Evolutionary conservation across 2,797 vertebrate genomes (phyloP).

Genomic region (Tragelaphus eurycerus): DNA sequence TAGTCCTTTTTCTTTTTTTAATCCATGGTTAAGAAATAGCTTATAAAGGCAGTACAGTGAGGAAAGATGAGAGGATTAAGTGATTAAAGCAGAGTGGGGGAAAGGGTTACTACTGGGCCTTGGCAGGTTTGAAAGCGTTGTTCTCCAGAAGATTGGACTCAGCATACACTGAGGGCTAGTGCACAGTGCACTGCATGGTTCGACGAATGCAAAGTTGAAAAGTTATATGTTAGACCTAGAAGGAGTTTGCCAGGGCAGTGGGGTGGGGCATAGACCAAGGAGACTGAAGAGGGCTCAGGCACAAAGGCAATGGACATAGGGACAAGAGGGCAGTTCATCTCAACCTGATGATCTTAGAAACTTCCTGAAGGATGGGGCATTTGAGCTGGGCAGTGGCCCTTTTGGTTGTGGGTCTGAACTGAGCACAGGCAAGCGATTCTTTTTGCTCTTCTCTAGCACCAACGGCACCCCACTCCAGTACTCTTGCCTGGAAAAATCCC

Average conservation of each 20-base stretch:
- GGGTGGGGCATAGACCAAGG: background rate
- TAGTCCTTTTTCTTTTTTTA: slow-evolving; percentile 4
- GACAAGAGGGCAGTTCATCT: background rate
- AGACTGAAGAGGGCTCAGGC: background rate
- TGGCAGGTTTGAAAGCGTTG: background rate
- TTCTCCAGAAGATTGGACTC: background rate
- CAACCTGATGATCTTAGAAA: background rate
- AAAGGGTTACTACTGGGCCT: background rate
- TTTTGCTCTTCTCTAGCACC: background rate
- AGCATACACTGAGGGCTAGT: background rate
- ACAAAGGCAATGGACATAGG: background rate
- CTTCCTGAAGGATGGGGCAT: background rate
- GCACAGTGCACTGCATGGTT: accelerated
- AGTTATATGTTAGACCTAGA: background rate
- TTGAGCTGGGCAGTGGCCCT: background rate
- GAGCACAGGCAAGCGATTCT: background rate
- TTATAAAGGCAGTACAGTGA: background rate
- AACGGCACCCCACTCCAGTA: too few relatives aligned
- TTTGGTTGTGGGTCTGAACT: background rate
- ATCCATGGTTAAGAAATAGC: background rate
- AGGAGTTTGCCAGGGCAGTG: background rate
- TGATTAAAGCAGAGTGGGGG: background rate
- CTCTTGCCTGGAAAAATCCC: too few relatives aligned
- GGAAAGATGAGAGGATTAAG: slow-evolving; percentile 11
- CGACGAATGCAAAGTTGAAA: background rate